Evolutionary conservation across 2,888 invertebrate species (phyloP), one percentile per base, ranked within the genome.

Genomic region (Agrotis puta): DNA sequence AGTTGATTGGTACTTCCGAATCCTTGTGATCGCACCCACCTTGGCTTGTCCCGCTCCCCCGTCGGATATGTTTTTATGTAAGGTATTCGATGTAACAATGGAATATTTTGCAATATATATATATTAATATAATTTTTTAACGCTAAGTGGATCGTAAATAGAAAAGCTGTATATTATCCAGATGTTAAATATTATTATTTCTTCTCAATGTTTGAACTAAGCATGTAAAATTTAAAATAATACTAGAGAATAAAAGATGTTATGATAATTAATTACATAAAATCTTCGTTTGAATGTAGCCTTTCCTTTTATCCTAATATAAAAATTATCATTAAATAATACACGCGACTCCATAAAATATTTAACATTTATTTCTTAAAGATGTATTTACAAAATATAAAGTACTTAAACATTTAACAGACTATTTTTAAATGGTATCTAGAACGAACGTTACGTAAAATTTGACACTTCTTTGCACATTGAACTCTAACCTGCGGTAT

Each of bases 161-260:
- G 88, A 78, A 76, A 84, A 78, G 81, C 93, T 95, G 95, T 95
- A 95, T 95, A 95, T 95, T 96, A 95, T 95, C 90, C 94, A 95
- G 94, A 95, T 96, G 96, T 96, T 95, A 94, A 95, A 95, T 95
- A 96, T 95, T 95, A 94, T 94, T 94, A 95, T 95, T 95, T 95
- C 93, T 93, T 95, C 95, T 93, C 94, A 94, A 95, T 95, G 95
- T 95, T 95, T 95, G 92, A 95, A 93, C 93, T 95, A 95, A 96
- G 95, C 95, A 95, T 95, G 95, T 95, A 95, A 95, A 96, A 96
- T 95, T 95, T 93, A 94, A 95, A 95, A 95, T 95, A 95, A 94
- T 94, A 96, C 95, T 96, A 96, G 95, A 95, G 95, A 95, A 95
- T 95, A 95, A 95, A 95, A 95, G 95, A 95, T 96, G 96, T 95